phyloP scores from a whole-genome alignment of 2,797 vertebrate species.

The Eulemur albifrons region DNA sequence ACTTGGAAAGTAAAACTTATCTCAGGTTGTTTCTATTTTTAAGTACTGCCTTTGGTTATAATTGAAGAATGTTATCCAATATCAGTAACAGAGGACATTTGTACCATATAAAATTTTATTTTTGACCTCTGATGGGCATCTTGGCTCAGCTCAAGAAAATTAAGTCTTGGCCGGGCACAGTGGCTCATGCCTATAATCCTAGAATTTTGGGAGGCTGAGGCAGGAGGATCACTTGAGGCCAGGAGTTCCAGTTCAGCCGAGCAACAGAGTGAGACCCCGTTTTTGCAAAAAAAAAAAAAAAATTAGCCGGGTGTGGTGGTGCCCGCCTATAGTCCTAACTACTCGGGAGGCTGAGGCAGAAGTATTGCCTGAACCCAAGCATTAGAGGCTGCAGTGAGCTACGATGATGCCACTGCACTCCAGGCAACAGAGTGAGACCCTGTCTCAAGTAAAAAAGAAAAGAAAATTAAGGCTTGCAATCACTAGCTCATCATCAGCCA shows the following conservation, averaged over 20 bases:
- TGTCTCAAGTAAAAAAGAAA: neutral
- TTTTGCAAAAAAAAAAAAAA: neutral
- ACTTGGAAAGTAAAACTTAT: constrained; percentile 36
- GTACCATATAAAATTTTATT: neutral
- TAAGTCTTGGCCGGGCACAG: neutral
- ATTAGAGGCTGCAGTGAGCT: neutral
- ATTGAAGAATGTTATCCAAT: neutral
- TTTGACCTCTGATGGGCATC: neutral
- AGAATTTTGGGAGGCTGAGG: neutral
- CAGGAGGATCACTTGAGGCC: neutral
- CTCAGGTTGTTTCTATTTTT: constrained; percentile 8
- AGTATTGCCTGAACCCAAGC: neutral
- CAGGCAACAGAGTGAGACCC: neutral
- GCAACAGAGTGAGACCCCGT: neutral
- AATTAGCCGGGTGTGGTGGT: neutral
- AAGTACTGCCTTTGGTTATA: neutral
- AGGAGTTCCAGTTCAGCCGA: neutral
- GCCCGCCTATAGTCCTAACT: neutral
- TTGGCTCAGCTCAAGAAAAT: constrained; percentile 42
- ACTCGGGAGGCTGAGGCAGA: neutral
- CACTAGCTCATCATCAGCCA: neutral
- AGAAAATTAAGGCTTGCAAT: neutral
- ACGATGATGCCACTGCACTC: neutral
- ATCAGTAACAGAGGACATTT: neutral
- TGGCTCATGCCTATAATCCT: neutral